phyloP scores from a whole-genome alignment of 2,888 invertebrate genomes.

The Drosophila recens region DNA sequence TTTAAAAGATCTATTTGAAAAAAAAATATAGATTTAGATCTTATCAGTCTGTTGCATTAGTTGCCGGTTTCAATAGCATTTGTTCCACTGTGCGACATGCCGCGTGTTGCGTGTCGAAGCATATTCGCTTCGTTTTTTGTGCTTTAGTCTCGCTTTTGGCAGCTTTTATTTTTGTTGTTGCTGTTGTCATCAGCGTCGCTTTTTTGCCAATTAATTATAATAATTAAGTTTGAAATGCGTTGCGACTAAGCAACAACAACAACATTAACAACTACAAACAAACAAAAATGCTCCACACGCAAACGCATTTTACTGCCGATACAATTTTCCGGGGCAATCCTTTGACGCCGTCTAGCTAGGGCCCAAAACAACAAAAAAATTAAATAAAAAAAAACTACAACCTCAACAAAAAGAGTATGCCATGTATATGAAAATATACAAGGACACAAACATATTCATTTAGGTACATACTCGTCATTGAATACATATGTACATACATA shows the following conservation, averaged over 20 bases:
- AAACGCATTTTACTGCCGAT: constrained; percentile 70
- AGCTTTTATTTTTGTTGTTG: constrained; percentile 13
- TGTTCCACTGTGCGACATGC: constrained; percentile 45
- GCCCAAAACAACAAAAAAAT: neutral
- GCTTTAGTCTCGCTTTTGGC: constrained; percentile 33
- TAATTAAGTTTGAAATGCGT: constrained; percentile 79
- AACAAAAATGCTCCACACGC: constrained; percentile 60
- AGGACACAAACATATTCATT: neutral
- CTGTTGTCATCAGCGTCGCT: constrained; percentile 48
- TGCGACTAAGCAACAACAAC: constrained; percentile 69
- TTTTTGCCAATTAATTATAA: constrained; percentile 78
- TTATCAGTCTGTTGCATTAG: constrained; percentile 28
- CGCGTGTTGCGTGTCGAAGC: constrained; percentile 48
- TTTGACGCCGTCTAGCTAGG: constrained; percentile 58
- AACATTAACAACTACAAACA: constrained; percentile 23
- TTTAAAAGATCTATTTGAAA: neutral
- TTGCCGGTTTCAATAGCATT: constrained; percentile 1
- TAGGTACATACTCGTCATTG: too few species aligned
- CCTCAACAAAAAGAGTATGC: neutral
- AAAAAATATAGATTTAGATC: neutral
- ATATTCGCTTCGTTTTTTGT: constrained; percentile 29
- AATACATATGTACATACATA: neutral
- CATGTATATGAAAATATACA: neutral
- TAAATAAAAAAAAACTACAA: neutral
- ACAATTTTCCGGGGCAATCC: constrained; percentile 76